Percentiles rank a stretch among this genome's conserved stretches.
These are phyloP conservation scores for Diceros bicornis DNA, from an alignment of 2,797 vertebrate genomes.

Conservation along the genomic window DNA sequence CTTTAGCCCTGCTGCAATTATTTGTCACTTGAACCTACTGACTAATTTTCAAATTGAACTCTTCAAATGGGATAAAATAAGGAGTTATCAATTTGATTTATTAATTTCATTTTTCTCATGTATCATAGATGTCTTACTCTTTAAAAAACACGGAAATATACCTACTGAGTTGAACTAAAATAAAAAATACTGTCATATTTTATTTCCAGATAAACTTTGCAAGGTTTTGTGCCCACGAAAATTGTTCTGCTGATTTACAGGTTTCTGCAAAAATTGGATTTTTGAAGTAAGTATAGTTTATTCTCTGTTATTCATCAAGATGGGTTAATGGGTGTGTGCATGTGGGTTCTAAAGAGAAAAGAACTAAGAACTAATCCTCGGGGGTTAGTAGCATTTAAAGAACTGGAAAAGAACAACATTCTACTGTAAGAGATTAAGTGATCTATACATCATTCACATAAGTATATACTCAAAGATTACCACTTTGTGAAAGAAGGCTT, in stretches of 20 bases:
- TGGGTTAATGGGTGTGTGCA: background rate
- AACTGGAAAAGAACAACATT: background rate
- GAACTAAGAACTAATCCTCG: background rate
- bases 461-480: background rate
- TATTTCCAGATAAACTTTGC: constrained; percentile 94
- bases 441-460: background rate
- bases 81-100: background rate
- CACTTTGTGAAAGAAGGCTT: background rate
- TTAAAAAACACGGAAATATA: background rate
- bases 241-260: constrained; percentile 96
- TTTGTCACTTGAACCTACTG: background rate
- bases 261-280: constrained; percentile 93
- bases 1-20: background rate
- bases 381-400: background rate
- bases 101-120: constrained; percentile 22
- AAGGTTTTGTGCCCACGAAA: constrained; percentile 93
- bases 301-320: constrained; percentile 19
- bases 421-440: background rate
- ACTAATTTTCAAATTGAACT: background rate
- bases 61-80: background rate
- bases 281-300: constrained; percentile 92
- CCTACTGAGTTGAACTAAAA: constrained; percentile 1
- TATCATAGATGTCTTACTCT: background rate
- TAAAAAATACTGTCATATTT: constrained; percentile 58
- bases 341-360: background rate